Evolutionary conservation across 2,113 vertebrate species (phyloP).

Genomic region (Sciurus niger): DNA sequence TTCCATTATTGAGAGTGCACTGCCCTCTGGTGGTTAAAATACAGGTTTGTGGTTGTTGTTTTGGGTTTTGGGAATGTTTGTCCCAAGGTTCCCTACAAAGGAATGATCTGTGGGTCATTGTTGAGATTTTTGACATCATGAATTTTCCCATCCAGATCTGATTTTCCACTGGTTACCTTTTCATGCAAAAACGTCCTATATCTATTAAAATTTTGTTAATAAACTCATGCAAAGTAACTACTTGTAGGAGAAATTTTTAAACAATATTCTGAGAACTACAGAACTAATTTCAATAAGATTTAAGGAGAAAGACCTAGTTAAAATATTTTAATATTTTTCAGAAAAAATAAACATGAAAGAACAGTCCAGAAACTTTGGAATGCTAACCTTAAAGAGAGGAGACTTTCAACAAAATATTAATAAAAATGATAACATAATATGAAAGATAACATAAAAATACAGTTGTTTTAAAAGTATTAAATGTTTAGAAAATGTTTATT

Average conservation of each 20-base stretch:
- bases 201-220: neutral
- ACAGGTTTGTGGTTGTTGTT: neutral
- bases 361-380: neutral
- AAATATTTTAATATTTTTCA: neutral
- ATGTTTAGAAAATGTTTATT: too few relatives aligned
- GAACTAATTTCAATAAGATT: neutral
- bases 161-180: neutral
- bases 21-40: conserved; percentile 70
- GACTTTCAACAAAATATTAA: neutral
- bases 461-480: too few relatives aligned
- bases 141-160: neutral
- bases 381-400: neutral
- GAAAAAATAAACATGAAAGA: neutral
- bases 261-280: neutral
- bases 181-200: neutral
- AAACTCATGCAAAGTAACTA: neutral
- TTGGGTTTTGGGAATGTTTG: neutral
- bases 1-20: conserved; percentile 56
- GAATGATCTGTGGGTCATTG: neutral
- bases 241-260: neutral
- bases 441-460: neutral
- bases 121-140: neutral
- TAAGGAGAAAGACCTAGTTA: neutral
- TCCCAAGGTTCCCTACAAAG: neutral
- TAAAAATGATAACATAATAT: neutral